These are phyloP conservation scores for Rhagonycha lutea DNA, from an alignment of 2,888 invertebrate genomes.

Conservation along the genomic window DNA sequence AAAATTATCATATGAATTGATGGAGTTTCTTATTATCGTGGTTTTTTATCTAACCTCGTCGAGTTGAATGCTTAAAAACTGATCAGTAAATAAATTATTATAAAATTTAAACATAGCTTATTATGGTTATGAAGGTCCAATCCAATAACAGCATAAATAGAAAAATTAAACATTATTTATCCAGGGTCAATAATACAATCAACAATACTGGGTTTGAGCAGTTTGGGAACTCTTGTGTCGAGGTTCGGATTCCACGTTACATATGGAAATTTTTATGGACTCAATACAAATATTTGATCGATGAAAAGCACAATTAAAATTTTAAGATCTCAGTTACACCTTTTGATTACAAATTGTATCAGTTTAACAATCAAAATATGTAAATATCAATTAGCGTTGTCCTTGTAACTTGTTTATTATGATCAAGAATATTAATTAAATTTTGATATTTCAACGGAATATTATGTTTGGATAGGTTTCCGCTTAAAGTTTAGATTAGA, in stretches of 20 bases:
- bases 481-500: not conserved
- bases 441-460: not conserved
- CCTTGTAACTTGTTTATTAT: conserved; percentile 13
- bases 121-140: not conserved
- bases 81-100: not conserved
- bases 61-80: not conserved
- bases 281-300: too few species aligned
- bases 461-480: not conserved
- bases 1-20: not conserved
- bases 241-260: too few species aligned
- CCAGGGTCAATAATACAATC: not conserved
- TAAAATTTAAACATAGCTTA: not conserved
- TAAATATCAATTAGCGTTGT: conserved; percentile 3
- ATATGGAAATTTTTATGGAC: too few species aligned
- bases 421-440: conserved; percentile 10
- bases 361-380: not conserved
- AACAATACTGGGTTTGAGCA: not conserved
- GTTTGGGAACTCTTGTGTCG: not conserved
- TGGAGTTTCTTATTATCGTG: not conserved
- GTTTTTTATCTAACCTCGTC: not conserved
- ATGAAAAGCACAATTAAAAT: too few species aligned
- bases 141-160: not conserved
- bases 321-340: not conserved
- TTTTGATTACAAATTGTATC: not conserved
- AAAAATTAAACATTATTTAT: not conserved